Conservation (phyloP, 2,797 vertebrate species). For the Phrynocephalus vlangalii region DNA sequence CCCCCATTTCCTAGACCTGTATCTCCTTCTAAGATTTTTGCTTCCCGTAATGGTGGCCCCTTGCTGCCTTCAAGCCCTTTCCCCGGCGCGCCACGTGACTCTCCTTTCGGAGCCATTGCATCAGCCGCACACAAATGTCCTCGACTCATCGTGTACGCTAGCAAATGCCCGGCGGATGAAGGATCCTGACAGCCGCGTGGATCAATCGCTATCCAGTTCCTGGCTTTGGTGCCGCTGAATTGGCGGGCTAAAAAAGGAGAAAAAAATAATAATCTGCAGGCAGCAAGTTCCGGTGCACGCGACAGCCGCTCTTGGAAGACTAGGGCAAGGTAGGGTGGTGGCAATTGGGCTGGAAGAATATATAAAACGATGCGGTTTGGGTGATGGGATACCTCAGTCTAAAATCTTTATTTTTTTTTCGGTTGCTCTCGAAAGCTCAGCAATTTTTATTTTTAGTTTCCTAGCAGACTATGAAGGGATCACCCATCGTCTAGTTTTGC, state of each 20-base stretch:
- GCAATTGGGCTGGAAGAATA: not conserved
- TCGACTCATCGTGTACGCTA: not conserved
- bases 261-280: too few relatives aligned
- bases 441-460: too few relatives aligned
- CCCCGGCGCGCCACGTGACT: not conserved
- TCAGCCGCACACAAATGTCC: slow-evolving; percentile 7
- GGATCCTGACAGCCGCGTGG: not conserved
- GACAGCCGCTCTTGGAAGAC: not conserved
- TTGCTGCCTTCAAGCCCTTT: slow-evolving; percentile 7
- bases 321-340: not conserved
- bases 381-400: not conserved
- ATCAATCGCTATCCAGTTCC: not conserved
- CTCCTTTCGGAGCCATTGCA: slow-evolving; percentile 19
- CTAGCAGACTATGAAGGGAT: too few relatives aligned
- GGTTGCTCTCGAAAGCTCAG: too few relatives aligned
- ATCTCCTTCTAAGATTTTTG: not conserved
- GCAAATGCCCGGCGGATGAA: too few relatives aligned
- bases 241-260: not conserved
- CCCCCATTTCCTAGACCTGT: not conserved
- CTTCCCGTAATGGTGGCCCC: slow-evolving; percentile 11
- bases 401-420: too few relatives aligned
- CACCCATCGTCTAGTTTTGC: too few relatives aligned
- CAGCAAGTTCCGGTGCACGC: not conserved
- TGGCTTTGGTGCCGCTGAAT: accelerated
- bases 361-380: not conserved